Evolutionary conservation across 2,797 vertebrate genomes (phyloP), one percentile per base, ranked within the genome.

Genomic region (Morus bassanus): DNA sequence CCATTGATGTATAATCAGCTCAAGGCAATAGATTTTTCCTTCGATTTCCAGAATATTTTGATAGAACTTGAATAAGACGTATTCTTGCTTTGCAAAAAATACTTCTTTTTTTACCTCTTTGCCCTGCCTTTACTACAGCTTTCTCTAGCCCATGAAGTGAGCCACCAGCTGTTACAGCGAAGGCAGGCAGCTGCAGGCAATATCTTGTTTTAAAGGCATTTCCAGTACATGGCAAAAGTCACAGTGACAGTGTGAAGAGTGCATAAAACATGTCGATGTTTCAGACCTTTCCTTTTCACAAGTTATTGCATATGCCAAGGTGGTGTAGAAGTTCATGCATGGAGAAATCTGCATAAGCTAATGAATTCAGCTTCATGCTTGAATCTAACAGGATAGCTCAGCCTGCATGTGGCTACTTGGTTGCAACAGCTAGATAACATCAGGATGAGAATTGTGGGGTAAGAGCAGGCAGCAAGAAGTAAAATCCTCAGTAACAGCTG

Each of bases 1-100:
- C 30, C 76, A 84, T 65, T 86, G 89, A 92, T 79, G 60, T 82
- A 92, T 73, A 85, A 75, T 91, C 67, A 93, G 51, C 80, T 93
- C 61, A 95, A 88, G 35, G 65, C 92, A 94, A 84, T 88, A 91
- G 65, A 91, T 95, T 96, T 95, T 88, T 65, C 33, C n/a, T 89
- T 93, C 1, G 0, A 69, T 91, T 93, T 94, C 78, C 57, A 81
- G 69, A 78, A 82, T 81, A 45, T 93, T 94, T 89, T 83, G 82
- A 39, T 25, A 54, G 21, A 85, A 60, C 59, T 65, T 23, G 25
- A 89, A 68, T 82, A 89, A 87, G 48, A 31, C 0, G 1, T 31
- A 45, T 7, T 70, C 17, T 65, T 50, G 13, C 82, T 77, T 82
- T 81, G 15, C 15, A 87, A 85, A 35, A 91, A 91, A 79, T 86